Base-by-base conservation (phyloP, 1,140 invertebrate genomes). In the Caligus rogercresseyi region DNA sequence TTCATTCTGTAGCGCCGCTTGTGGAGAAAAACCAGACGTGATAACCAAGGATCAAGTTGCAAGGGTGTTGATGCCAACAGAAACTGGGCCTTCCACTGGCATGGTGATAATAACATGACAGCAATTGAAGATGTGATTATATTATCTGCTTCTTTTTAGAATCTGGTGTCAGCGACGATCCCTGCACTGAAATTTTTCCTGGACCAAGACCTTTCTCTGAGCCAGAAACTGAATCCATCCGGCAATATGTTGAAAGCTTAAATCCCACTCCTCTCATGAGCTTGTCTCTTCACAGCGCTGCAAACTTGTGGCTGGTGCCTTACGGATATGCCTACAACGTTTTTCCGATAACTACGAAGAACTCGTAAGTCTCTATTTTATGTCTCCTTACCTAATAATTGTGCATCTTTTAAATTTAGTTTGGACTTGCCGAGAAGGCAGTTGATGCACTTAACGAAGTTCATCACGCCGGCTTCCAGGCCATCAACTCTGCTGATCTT, bases 161-260 rank as follows among this genome's bases (percentile, higher is more conserved):
- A 21, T 57, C 43, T 57, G 52, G 61, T 11, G 67, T 65, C 56
- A 63, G 59, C 78, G 77, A n/a, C 52, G 24, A 55, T 25, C 64
- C 76, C 74, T 68, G 52, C 66, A 68, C 51, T 72, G 77, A 69
- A 21, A 69, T 66, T 19, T 58, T 74, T 75, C 65, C 78, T 64
- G 76, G 76, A 25, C 73, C 71, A 73, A 65, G 70, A 15, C 31
- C 73, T 4, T 71, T 72, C 61, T 74, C 73, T 51, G 61, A 63
- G 24, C 19, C 52, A 18, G 61, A 63, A 25, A 63, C 25, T 13
- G 14, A 25, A 19, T n/a, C 56, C 25, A 63, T 63, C 25, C 16
- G 52, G n/a, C 19, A 63, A 19, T 63, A 58, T 53, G 54, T 55
- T 16, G 24, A 25, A 19, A 58, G 18, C 7, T 51, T 63, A 20